Conservation (phyloP, 2,888 invertebrate species). For the Eupithecia abbreviata region DNA sequence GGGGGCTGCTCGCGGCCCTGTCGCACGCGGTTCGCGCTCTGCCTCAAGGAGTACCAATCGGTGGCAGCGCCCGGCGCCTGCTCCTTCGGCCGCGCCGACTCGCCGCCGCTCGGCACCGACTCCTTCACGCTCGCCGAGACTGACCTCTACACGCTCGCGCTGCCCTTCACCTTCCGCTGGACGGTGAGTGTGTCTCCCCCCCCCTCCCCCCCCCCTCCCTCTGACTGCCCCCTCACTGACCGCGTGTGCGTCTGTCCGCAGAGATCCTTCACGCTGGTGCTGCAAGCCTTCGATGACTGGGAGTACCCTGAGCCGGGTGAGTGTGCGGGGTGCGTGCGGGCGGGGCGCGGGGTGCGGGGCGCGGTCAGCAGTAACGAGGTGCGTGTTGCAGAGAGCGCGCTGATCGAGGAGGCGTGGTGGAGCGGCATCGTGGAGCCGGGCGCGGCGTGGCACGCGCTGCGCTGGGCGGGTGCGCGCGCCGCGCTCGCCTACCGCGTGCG, state of each 20-base stretch:
- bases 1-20: conserved; percentile 85
- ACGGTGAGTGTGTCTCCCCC: conserved; percentile 87
- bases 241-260: conserved; percentile 42
- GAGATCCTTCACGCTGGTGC: conserved; percentile 96
- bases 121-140: conserved; percentile 94
- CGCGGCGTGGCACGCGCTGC: conserved; percentile 95
- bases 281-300: conserved; percentile 94
- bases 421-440: conserved; percentile 96
- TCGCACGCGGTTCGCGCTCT: conserved; percentile 93
- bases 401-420: conserved; percentile 96
- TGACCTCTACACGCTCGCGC: conserved; percentile 88
- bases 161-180: conserved; percentile 97
- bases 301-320: conserved; percentile 89
- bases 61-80: conserved; percentile 90
- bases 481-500: conserved; percentile 91
- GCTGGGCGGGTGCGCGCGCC: conserved; percentile 90
- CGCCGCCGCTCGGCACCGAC: conserved; percentile 92
- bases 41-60: conserved; percentile 94
- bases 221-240: background rate
- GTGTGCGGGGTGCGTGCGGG: conserved; percentile 58
- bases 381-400: conserved; percentile 85
- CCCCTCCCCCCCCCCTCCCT: background rate
- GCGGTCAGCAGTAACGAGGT: conserved; percentile 50
- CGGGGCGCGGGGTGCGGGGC: conserved; percentile 87
- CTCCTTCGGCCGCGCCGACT: conserved; percentile 94